Percentiles rank a stretch among this genome's conserved stretches.
phyloP scores from a whole-genome alignment of 2,113 vertebrate genomes.

The Macquaria ambigua region DNA sequence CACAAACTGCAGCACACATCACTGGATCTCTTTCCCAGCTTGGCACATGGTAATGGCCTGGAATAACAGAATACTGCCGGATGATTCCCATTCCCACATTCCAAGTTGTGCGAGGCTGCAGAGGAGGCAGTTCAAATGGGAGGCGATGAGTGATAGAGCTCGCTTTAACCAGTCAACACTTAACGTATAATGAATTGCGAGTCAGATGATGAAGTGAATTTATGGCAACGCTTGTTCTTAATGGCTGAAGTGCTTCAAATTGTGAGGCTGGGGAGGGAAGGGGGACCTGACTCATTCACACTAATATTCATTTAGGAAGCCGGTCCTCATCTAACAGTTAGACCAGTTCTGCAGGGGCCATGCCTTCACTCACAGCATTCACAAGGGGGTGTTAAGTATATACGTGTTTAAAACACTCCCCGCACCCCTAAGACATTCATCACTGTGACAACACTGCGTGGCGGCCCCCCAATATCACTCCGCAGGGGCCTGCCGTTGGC shows the following conservation, averaged over 20 bases:
- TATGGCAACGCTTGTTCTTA: constrained; percentile 63
- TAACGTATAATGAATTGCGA: constrained; percentile 84
- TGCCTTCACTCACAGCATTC: constrained; percentile 74
- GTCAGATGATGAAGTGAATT: constrained; percentile 77
- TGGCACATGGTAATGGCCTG: constrained; percentile 83
- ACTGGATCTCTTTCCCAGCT: constrained; percentile 77
- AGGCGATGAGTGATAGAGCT: constrained; percentile 76
- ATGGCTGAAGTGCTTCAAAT: constrained; percentile 73
- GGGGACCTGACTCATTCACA: constrained; percentile 53
- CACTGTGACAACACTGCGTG: constrained; percentile 83
- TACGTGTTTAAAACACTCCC: constrained; percentile 88
- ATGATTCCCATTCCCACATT: constrained; percentile 74
- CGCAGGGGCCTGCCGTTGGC: constrained; percentile 81
- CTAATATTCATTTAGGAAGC: constrained; percentile 81
- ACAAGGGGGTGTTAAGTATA: constrained; percentile 82
- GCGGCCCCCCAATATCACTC: constrained; percentile 83
- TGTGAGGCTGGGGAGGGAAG: constrained; percentile 45
- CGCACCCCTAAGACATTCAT: constrained; percentile 85
- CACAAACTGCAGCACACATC: constrained; percentile 82
- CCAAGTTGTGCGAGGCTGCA: constrained; percentile 50
- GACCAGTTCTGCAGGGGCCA: constrained; percentile 66
- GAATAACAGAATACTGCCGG: constrained; percentile 80
- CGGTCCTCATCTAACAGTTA: constrained; percentile 79
- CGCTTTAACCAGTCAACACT: constrained; percentile 84
- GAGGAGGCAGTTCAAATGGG: constrained; percentile 60